Evolutionary conservation across 2,797 vertebrate genomes (phyloP), one percentile per base, ranked within the genome.

Genomic region (Xerus rutilus): DNA sequence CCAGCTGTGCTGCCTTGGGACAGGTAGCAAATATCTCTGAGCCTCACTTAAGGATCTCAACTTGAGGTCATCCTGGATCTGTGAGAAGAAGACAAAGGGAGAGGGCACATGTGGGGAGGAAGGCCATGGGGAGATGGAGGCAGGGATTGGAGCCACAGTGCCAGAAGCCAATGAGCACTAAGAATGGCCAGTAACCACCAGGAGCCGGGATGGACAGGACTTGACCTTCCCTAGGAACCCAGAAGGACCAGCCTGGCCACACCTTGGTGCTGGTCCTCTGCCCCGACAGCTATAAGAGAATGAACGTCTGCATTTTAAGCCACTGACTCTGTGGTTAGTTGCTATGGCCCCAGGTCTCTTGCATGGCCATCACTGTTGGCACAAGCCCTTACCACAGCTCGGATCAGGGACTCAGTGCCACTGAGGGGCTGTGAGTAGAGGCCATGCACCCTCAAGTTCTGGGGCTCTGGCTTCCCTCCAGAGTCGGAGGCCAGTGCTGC

Each of bases 131-230:
- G n/a, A 73, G n/a, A 20, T 20, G 32, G 12, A 21, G 13, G 49
- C 47, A 35, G 39, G 57, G 70, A 7, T 5, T 3, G 0, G n/a
- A 21, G 20, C 0, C 2, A 45, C 1, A 14, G 7, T 3, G 5
- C 86, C 13, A 72, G 43, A 64, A 20, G 21, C 43, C 25, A 43
- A 14, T 0, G 10, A 43, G 6, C 7, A 6, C 4, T 13, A 8
- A 73, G 84, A 13, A 12, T 32, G 28, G 14, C 9, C 35, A 15
- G 70, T n/a, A 0, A 17, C 6, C 45, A 11, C 43, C 67, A 21
- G 67, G 28, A 52, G 65, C 43, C 67, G 57, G 47, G 21, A 30
- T 7, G 4, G 64, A n/a, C 81, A 28, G 32, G 4, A 52, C 8
- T 32, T 2, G 47, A n/a, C 25, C 15, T 12, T 52, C 18, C n/a